Evolutionary conservation across 2,797 vertebrate species (phyloP).

Genomic region (Oreonectes daqikongensis): DNA sequence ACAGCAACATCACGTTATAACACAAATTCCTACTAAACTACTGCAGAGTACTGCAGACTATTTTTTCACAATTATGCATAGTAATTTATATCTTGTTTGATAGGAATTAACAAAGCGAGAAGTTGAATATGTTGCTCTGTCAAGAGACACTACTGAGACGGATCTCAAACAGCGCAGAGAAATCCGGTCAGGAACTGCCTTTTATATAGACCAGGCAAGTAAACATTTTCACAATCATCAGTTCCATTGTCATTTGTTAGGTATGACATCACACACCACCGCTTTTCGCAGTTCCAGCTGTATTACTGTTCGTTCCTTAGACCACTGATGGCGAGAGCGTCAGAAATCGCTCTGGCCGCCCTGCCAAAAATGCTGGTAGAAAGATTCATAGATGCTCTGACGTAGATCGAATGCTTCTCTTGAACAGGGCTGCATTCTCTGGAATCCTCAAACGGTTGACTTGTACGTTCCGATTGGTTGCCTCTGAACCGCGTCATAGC

Average conservation of each 20-base stretch:
- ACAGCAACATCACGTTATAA: neutral
- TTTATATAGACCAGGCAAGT: constrained; percentile 94
- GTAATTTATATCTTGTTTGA: neutral
- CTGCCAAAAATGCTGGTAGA: too few relatives aligned
- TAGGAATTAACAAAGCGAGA: constrained; percentile 94
- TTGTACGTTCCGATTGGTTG: too few relatives aligned
- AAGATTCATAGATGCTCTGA: too few relatives aligned
- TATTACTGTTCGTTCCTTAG: too few relatives aligned
- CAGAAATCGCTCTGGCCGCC: too few relatives aligned
- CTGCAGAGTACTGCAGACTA: neutral
- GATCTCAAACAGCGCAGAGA: constrained; percentile 97
- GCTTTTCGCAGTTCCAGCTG: too few relatives aligned
- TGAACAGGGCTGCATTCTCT: too few relatives aligned
- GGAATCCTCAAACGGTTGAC: too few relatives aligned
- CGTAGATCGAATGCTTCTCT: too few relatives aligned
- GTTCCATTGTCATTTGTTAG: neutral
- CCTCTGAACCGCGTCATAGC: too few relatives aligned
- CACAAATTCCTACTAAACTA: neutral
- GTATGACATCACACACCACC: too few relatives aligned
- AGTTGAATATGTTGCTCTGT: constrained; percentile 91
- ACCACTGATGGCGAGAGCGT: too few relatives aligned
- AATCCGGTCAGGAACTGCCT: constrained; percentile 90
- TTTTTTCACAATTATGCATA: neutral
- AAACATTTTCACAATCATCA: neutral
- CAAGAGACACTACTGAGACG: constrained; percentile 94